These are phyloP conservation scores for Polymixis flavicincta DNA, from an alignment of 2,888 invertebrate species.

Conservation along the genomic window DNA sequence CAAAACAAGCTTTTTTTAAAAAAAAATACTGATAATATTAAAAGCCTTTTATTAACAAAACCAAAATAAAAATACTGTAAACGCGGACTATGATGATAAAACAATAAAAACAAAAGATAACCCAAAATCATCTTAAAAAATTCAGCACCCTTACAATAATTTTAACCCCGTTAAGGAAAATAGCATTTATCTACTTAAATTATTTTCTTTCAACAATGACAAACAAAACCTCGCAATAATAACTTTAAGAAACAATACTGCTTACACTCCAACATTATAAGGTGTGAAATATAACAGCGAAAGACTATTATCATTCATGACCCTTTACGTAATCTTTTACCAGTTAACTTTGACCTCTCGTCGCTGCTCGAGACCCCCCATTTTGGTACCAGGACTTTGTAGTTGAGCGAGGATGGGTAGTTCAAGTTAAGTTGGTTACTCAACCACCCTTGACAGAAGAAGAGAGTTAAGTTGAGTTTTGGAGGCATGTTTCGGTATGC, in stretches of 20 bases:
- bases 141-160: background rate
- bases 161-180: background rate
- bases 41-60: background rate
- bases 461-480: constrained; percentile 63
- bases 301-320: constrained; percentile 66
- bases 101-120: background rate
- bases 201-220: constrained; percentile 36
- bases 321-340: constrained; percentile 56
- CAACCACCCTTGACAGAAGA: constrained; percentile 60
- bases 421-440: constrained; percentile 38
- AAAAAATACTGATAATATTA: too few species aligned
- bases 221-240: constrained; percentile 36
- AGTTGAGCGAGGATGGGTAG: constrained; percentile 5
- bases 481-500: constrained; percentile 53
- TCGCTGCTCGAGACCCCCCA: background rate
- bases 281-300: constrained; percentile 67
- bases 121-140: background rate
- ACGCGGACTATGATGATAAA: background rate
- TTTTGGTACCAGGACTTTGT: background rate
- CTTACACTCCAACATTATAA: constrained; percentile 53
- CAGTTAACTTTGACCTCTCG: constrained; percentile 21
- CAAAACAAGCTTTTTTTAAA: too few species aligned
- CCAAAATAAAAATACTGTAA: background rate
- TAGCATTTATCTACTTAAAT: constrained; percentile 3
- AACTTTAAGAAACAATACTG: constrained; percentile 51